Percentiles rank a stretch among this genome's conserved stretches.
Evolutionary conservation across 1,140 invertebrate species (phyloP).

Genomic region (Cylas formicarius): DNA sequence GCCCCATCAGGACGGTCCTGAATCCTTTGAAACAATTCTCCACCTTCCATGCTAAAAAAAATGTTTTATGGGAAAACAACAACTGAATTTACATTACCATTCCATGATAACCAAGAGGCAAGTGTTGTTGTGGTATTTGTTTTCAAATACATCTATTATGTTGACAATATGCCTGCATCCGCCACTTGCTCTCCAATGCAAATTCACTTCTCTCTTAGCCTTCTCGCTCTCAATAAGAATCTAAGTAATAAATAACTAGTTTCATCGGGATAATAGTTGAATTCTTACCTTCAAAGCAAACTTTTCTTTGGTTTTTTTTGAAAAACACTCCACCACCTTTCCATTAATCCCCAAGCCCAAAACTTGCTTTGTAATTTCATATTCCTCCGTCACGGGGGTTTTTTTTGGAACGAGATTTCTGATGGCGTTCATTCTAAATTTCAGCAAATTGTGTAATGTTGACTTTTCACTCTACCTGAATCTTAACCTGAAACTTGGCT

Average conservation of each 20-base stretch:
- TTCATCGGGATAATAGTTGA: slow-evolving; percentile 3
- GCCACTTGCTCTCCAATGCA: slow-evolving; percentile 90
- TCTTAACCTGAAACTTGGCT: no score
- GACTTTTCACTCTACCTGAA: no score
- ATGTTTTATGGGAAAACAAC: slow-evolving; percentile 4
- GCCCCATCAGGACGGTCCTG: slow-evolving; percentile 88
- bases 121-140: slow-evolving; percentile 80
- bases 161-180: slow-evolving; percentile 88
- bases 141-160: slow-evolving; percentile 94
- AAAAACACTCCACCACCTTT: slow-evolving; percentile 77
- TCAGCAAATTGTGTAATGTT: slow-evolving; percentile 20
- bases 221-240: slow-evolving; percentile 87
- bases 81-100: slow-evolving; percentile 57
- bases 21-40: slow-evolving; percentile 93
- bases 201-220: slow-evolving; percentile 87
- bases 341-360: slow-evolving; percentile 97
- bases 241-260: slow-evolving; percentile 46
- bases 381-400: slow-evolving; percentile 82
- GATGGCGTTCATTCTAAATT: slow-evolving; percentile 8
- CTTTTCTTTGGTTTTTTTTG: slow-evolving; percentile 61
- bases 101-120: slow-evolving; percentile 97
- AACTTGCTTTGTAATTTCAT: slow-evolving; percentile 87
- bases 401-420: slow-evolving; percentile 53
- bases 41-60: slow-evolving; percentile 85
- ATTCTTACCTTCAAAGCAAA: slow-evolving; percentile 76